Evolutionary conservation across 1,140 invertebrate species (phyloP).

Genomic region (Aphelinus atriplicis): DNA sequence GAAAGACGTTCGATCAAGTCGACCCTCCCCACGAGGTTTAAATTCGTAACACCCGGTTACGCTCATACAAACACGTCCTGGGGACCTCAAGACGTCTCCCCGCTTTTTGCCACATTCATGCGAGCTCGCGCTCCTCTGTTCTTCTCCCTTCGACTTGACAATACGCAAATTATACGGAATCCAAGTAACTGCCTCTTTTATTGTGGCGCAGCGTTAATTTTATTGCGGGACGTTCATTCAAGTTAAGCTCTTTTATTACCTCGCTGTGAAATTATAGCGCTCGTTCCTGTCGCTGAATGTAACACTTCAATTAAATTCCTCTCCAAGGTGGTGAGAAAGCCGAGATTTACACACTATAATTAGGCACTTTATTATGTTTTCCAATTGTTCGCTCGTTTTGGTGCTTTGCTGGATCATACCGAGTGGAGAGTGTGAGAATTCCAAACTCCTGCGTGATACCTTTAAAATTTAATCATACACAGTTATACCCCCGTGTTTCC

Average conservation of each 20-base stretch:
- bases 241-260: conserved; percentile 3
- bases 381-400: no score
- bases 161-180: conserved; percentile 15
- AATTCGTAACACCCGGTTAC: neutral
- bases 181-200: neutral
- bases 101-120: neutral
- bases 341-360: neutral
- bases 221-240: neutral
- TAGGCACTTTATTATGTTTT: no score
- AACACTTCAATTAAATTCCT: conserved; percentile 21
- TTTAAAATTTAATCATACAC: no score
- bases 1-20: neutral
- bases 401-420: no score
- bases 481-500: no score
- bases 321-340: neutral
- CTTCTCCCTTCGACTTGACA: neutral
- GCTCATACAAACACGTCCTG: no score
- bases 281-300: neutral
- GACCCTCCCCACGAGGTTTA: neutral
- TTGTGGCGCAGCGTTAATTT: conserved; percentile 14
- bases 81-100: no score
- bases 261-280: neutral
- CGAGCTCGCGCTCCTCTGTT: neutral
- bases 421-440: no score
- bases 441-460: no score